Evolutionary conservation across 2,113 vertebrate genomes (phyloP).

Genomic region (Hepsetus odoe): DNA sequence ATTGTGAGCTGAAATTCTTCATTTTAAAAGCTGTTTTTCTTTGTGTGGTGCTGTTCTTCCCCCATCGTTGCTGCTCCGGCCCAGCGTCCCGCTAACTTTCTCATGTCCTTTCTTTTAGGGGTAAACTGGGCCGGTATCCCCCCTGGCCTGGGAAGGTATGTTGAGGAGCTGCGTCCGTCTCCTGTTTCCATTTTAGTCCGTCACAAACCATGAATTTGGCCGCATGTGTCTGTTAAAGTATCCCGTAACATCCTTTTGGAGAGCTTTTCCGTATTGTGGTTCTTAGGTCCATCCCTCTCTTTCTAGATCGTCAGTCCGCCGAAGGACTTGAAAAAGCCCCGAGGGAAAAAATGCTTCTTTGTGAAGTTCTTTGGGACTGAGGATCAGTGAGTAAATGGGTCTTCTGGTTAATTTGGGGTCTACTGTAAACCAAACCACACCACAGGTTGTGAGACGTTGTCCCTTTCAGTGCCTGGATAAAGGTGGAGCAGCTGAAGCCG

Average conservation of each 20-base stretch:
- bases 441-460: no score
- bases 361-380: slow-evolving; percentile 99
- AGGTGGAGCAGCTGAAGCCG: slow-evolving; percentile 97
- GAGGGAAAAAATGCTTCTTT: slow-evolving; percentile 98
- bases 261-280: not conserved
- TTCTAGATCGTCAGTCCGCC: slow-evolving; percentile 95
- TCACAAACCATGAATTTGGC: no score
- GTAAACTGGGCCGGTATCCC: slow-evolving; percentile 95
- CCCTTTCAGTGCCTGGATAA: slow-evolving; percentile 92
- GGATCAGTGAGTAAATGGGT: slow-evolving; percentile 91
- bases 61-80: no score
- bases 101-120: slow-evolving; percentile 80
- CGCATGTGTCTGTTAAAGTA: no score
- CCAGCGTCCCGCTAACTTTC: no score
- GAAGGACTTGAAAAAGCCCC: slow-evolving; percentile 97
- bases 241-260: no score
- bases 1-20: no score
- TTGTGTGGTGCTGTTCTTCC: no score
- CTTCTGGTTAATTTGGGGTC: not conserved
- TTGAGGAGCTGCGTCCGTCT: not conserved
- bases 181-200: no score
- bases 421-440: no score
- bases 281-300: not conserved
- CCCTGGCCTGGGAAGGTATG: slow-evolving; percentile 99
- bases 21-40: no score